phyloP scores from a whole-genome alignment of 2,888 invertebrate genomes.

The Noctua comes region DNA sequence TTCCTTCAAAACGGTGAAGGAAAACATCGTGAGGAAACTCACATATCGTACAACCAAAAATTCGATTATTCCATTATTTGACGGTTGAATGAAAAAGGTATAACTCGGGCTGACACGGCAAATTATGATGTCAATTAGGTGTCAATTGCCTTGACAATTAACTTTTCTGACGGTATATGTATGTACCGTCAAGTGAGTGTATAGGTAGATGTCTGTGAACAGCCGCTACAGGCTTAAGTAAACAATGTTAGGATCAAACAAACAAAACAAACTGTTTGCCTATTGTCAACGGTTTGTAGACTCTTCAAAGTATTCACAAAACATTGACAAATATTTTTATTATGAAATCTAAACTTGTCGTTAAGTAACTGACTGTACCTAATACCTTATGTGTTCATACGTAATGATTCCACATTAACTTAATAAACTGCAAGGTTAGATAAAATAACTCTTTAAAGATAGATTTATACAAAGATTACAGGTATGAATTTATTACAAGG shows the following conservation, averaged over 20 bases:
- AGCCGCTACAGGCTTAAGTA: neutral
- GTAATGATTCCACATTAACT: neutral
- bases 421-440: neutral
- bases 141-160: neutral
- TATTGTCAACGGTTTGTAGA: neutral
- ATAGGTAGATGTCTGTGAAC: neutral
- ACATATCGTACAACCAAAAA: neutral
- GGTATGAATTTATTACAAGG: conserved; percentile 21
- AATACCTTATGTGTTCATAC: neutral
- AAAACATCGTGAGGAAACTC: neutral
- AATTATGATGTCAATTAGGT: neutral
- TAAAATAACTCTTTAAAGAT: neutral
- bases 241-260: neutral
- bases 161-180: neutral
- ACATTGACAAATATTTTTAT: neutral
- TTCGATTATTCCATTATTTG: neutral
- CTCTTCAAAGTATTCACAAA: neutral
- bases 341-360: neutral
- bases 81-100: too few relatives aligned
- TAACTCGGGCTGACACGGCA: too few relatives aligned
- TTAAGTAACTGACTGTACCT: too few relatives aligned
- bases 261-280: neutral
- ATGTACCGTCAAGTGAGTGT: neutral
- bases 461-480: neutral
- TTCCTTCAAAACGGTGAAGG: neutral